Percentiles rank a stretch among this genome's conserved stretches.
Evolutionary conservation across 1,140 invertebrate genomes (phyloP).

Genomic region (Drosophila rhopaloa): DNA sequence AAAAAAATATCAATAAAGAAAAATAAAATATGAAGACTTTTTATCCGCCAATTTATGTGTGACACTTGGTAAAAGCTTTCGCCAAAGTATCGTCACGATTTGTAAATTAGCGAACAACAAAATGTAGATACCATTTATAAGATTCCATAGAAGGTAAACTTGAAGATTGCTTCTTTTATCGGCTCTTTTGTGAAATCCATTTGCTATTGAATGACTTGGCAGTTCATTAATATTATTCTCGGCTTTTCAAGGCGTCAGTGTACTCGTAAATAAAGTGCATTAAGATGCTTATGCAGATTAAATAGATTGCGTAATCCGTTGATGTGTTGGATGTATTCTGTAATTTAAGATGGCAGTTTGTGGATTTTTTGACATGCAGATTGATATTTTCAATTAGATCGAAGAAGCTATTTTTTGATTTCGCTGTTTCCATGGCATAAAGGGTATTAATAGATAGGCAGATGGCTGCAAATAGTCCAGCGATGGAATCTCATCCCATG

Average conservation of each 20-base stretch:
- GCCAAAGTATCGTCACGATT: constrained; percentile 2
- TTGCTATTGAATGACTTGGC: constrained; percentile 15
- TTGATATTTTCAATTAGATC: constrained; percentile 22
- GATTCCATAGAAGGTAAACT: constrained; percentile 17
- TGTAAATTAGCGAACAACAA: constrained; percentile 1
- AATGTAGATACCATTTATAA: background rate
- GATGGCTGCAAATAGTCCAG: constrained; percentile 12
- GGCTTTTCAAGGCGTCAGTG: constrained; percentile 5
- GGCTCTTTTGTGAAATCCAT: constrained; percentile 9
- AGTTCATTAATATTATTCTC: constrained; percentile 16
- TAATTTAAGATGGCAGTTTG: background rate
- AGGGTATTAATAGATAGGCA: constrained; percentile 17
- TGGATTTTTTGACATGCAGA: constrained; percentile 2
- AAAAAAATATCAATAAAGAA: constrained; percentile 5
- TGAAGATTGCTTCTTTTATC: constrained; percentile 10
- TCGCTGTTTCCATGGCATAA: background rate
- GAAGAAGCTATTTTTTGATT: constrained; percentile 2
- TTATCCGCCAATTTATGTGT: background rate
- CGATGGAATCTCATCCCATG: background rate
- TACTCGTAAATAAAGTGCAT: constrained; percentile 16
- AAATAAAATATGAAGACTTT: constrained; percentile 9
- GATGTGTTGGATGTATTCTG: constrained; percentile 8
- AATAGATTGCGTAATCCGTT: constrained; percentile 19
- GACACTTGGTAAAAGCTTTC: background rate
- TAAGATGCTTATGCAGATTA: constrained; percentile 27